Evolutionary conservation across 2,888 invertebrate genomes (phyloP), one percentile per base, ranked within the genome.

Genomic region (Lasioglossum villosulum): DNA sequence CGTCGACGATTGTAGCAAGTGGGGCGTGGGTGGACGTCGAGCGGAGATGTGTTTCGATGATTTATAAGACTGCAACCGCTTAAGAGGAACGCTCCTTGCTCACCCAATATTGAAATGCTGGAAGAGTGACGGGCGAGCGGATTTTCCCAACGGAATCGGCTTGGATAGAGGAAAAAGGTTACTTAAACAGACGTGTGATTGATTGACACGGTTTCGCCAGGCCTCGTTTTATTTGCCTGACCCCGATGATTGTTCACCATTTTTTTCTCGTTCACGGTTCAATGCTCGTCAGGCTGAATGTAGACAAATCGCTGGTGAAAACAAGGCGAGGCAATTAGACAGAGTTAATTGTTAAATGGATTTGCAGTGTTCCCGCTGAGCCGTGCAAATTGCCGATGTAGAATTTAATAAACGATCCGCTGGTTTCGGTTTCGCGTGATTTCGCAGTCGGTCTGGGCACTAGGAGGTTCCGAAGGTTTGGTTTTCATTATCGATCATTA

Each of bases 11-110:
- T 8, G 19, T 19, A 37, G 16, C 19, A 23, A 34, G 27, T 16
- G 16, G 42, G 48, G 71, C 2, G 30, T 37, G 68, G 68, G 68
- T 68, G 37, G 68, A 63, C 68, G 68, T 34, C 37, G 68, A 63
- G 30, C 30, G 30, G 30, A 19, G 63, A 30, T 63, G 68, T 23
- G 42, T 45, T 48, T 71, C 34, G 74, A 82, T 74, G 78, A 78
- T 82, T 78, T 66, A 78, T 82, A 78, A 42, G 73, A 82, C 56
- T 30, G 71, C 42, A 37, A 63, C 45, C 80, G 68, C n/a, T 56
- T 39, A 59, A 23, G 59, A 56, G 56, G 19, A 37, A 34, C 45
- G 37, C 52, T 27, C 30, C 10, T 34, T 37, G 8, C 37, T 45
- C 48, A 30, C 4, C 30, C 8, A 66, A 27, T 27, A 68, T 39